Evolutionary conservation across 35 echinoderm and acorn worm genomes (phyloP), one percentile per base, ranked within the genome.

Genomic region (Amphiura filiformis): DNA sequence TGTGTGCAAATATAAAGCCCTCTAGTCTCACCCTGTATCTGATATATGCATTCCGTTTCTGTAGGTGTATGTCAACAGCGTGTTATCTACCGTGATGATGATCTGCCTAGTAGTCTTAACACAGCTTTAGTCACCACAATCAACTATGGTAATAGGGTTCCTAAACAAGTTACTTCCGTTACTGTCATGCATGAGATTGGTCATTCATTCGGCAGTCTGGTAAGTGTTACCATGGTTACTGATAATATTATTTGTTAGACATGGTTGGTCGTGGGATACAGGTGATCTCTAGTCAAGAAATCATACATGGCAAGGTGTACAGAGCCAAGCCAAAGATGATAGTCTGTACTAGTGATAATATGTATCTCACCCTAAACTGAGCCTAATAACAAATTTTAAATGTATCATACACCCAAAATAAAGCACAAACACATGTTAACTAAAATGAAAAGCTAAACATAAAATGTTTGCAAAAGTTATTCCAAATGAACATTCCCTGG

Each of bases 121-220:
- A 84, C 88, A 40, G 88, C 57, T 34, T 34, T 90, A 26, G 26
- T 90, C 0, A 90, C 88, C 7, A 38, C 76, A n/a, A 47, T 40
- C 13, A 90, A 84, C 40, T 84, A 76, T 78, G 88, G 81, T 18
- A 18, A 30, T 23, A 83, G 76, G 41, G 23, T 84, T 52, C 88
- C 88, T 39, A 61, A 34, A 75, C 57, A 39, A 76, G 65, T 90
- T 4, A 84, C 80, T n/a, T 32, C 81, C 26, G 32, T 83, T 34
- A 83, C 80, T 65, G 39, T 84, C 33, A 38, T 84, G 31, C 88
- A 90, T 84, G 88, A 90, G 41, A 34, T 90, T 22, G 88, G 57
- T 4, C 88, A 90, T 47, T 64, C 80, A 39, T 90, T 90, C 78
- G 88, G 88, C 35, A 82, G 80, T 26, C 17, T 35, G 39, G 88